Percentiles rank a stretch among this genome's conserved stretches.
phyloP scores from a whole-genome alignment of 2,888 invertebrate genomes.

The Sialis fuliginosa region DNA sequence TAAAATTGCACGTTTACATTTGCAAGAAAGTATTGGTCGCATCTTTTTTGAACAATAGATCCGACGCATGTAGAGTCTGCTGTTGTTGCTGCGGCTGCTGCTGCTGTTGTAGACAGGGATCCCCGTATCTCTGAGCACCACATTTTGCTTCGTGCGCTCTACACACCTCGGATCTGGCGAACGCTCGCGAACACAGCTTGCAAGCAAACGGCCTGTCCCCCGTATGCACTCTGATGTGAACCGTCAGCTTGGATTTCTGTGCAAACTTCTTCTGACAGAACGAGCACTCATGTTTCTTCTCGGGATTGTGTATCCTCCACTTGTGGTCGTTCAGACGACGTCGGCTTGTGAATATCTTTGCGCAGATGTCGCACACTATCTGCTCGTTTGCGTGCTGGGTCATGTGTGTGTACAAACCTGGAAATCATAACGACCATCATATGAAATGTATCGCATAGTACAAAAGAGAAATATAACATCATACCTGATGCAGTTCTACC shows the following conservation, averaged over 20 bases:
- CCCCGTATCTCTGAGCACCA: background rate
- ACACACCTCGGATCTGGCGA: slow-evolving; percentile 4
- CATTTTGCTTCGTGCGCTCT: slow-evolving; percentile 2
- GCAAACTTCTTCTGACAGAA: slow-evolving; percentile 13
- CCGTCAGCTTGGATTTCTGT: slow-evolving; percentile 12
- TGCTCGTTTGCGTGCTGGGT: slow-evolving; percentile 4
- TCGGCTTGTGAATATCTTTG: slow-evolving; percentile 14
- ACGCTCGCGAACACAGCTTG: slow-evolving; percentile 10
- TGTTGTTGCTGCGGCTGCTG: background rate
- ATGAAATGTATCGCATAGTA: too few relatives aligned
- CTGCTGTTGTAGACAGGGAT: background rate
- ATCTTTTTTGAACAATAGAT: too few relatives aligned
- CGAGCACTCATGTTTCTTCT: slow-evolving; percentile 11
- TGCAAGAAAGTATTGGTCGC: too few relatives aligned
- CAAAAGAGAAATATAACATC: too few relatives aligned
- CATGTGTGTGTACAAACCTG: slow-evolving; percentile 4
- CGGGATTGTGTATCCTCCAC: slow-evolving; percentile 12
- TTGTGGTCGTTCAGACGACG: slow-evolving; percentile 13
- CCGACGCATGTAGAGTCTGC: background rate
- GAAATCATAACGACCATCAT: too few relatives aligned
- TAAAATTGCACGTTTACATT: too few relatives aligned
- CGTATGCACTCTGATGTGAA: slow-evolving; percentile 12
- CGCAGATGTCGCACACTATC: slow-evolving; percentile 13
- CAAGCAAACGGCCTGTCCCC: slow-evolving; percentile 13
- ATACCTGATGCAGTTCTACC: slow-evolving; percentile 2